Base-by-base conservation (phyloP, 2,888 invertebrate species). In the Gryllus longicercus region DNA sequence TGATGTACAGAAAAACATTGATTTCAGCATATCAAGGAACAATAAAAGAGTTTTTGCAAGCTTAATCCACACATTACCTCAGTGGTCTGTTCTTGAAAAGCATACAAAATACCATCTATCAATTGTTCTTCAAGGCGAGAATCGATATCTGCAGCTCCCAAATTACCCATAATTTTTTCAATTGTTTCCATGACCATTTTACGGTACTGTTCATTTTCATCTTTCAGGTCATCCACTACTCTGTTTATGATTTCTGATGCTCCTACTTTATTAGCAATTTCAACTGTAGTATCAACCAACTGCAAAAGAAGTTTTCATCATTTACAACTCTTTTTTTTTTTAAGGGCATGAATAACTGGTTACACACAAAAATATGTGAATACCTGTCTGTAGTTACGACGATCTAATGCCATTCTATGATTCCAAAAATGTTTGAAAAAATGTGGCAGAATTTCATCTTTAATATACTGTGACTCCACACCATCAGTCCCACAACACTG, bases 151-250 rank as follows among this genome's bases (percentile, higher is more conserved):
- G 98, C 96, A 0, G 99, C 98, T 23, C 99, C 99, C 82, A 99
- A 90, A 88, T 97, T 98, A 5, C 96, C 96, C 92, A 99, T 96
- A 81, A 98, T 98, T 88, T 99, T 99, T 87, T 99, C 99, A 81
- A 99, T 99, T 0, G 98, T 99, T 88, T 99, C 99, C 98, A 99
- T 99, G 3, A 99, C 99, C 99, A 99, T 99, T 89, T 99, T 99
- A 82, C 99, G 91, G 88, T 99, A 99, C 86, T 98, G 98, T 87
- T 99, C 99, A 86, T 99, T 98, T 88, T 99, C 99, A 86, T 99
- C 99, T 88, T 99, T 99, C 81, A 99, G 89, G 88, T 99, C 99
- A 85, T 99, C 99, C 0, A 99, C 99, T 77, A 99, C 96, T 83
- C 99, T 91, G 87, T 97, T 97, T 82, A 99, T 97, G 83, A 99